These are phyloP conservation scores for Pelobates cultripes DNA, from an alignment of 2,797 vertebrate genomes.

Conservation along the genomic window DNA sequence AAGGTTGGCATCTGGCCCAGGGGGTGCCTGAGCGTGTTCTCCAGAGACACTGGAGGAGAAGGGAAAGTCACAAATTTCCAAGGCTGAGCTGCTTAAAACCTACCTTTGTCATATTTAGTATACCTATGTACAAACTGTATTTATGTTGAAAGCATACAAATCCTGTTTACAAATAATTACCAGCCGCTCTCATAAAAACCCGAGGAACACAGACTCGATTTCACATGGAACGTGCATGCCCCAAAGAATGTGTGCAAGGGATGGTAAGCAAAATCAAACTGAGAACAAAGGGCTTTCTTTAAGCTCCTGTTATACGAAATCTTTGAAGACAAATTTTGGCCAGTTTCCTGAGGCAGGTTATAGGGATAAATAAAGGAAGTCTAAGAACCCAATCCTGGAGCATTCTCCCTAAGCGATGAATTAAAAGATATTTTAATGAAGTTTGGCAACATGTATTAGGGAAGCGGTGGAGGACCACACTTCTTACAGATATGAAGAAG, in stretches of 20 bases:
- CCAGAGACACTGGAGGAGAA: conserved; percentile 34
- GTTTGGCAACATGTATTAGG: background rate
- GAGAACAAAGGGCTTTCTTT: conserved; percentile 31
- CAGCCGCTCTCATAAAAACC: background rate
- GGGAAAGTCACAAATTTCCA: conserved; percentile 20
- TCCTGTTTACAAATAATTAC: background rate
- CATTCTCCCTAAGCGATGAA: background rate
- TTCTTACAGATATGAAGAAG: background rate
- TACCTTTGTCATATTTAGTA: conserved; percentile 24
- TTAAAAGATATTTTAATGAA: conserved; percentile 15
- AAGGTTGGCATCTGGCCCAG: conserved; percentile 52
- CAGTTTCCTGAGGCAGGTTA: conserved; percentile 46
- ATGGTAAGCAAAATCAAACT: background rate
- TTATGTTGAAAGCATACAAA: conserved; percentile 2
- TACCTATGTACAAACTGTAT: background rate
- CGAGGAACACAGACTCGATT: background rate
- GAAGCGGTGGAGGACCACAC: background rate
- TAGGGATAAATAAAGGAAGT: conserved; percentile 36
- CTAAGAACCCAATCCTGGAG: conserved; percentile 7
- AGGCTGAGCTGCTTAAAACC: background rate
- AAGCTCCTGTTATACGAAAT: conserved; percentile 6
- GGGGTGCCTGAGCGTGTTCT: conserved; percentile 45
- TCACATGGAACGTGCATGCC: background rate
- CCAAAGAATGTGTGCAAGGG: background rate
- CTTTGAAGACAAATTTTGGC: conserved; percentile 31